Conservation (phyloP, 1,140 invertebrate species). For the Drosophila eugracilis region DNA sequence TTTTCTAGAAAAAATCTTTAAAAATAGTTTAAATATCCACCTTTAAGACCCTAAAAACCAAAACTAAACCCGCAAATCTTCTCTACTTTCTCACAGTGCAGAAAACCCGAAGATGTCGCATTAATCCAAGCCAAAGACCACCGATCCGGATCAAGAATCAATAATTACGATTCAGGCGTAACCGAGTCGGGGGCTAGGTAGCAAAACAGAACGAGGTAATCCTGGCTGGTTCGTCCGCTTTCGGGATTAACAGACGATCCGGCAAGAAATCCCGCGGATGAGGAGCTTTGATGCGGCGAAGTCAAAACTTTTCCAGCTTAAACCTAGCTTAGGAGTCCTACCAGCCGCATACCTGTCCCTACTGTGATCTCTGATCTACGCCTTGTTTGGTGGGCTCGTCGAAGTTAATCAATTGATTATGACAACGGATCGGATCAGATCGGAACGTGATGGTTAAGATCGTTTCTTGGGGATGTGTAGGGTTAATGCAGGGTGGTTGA, state of each 20-base stretch:
- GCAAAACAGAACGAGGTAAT: conserved; percentile 37
- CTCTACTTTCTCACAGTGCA: background rate
- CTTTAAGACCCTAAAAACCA: no score
- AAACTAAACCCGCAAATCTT: no score
- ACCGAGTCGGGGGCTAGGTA: conserved; percentile 49
- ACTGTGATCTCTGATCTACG: background rate
- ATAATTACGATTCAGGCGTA: conserved; percentile 54
- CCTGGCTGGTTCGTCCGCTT: conserved; percentile 8
- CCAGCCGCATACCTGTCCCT: conserved; percentile 30
- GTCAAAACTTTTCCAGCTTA: conserved; percentile 56
- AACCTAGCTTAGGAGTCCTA: conserved; percentile 14
- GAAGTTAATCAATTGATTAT: conserved; percentile 56
- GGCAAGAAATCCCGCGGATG: conserved; percentile 44
- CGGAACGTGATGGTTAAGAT: background rate
- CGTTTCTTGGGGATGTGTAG: conserved; percentile 8
- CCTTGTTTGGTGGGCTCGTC: conserved; percentile 53
- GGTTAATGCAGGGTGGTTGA: no score
- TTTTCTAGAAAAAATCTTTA: no score
- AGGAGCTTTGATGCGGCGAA: conserved; percentile 46
- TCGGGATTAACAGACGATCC: conserved; percentile 36
- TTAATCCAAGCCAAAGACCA: conserved; percentile 43
- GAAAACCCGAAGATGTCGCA: conserved; percentile 21
- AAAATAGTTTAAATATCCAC: no score
- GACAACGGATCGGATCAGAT: conserved; percentile 14
- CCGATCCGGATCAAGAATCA: conserved; percentile 26